phyloP scores from a whole-genome alignment of 2,113 vertebrate species.

The Osmerus eperlanus region DNA sequence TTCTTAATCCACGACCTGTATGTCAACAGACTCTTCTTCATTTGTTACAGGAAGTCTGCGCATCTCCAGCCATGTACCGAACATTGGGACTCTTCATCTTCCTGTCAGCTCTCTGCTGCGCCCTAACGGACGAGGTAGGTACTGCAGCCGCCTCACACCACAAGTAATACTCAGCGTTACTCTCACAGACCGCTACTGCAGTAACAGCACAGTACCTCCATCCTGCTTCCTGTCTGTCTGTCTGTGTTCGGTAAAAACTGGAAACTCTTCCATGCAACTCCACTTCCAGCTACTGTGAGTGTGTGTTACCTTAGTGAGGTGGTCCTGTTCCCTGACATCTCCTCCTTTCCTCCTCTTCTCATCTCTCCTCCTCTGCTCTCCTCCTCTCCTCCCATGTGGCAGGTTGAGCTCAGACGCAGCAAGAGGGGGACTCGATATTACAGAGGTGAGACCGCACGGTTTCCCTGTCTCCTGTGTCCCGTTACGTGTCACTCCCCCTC shows the following conservation, averaged over 20 bases:
- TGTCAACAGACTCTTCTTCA: constrained; percentile 11
- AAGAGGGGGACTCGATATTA: constrained; percentile 69
- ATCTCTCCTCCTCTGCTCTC: too few species aligned
- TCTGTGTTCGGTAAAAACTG: not conserved
- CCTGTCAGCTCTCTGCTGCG: constrained; percentile 59
- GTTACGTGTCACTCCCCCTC: constrained; percentile 31
- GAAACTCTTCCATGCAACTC: not conserved
- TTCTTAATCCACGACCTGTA: too few species aligned
- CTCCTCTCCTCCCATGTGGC: constrained; percentile 16
- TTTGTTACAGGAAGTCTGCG: constrained; percentile 8
- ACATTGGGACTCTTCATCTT: constrained; percentile 32
- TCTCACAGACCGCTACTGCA: too few species aligned
- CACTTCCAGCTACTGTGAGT: too few species aligned
- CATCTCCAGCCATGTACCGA: constrained; percentile 46
- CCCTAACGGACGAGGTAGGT: constrained; percentile 61
- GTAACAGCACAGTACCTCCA: too few species aligned
- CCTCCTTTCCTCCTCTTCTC: too few species aligned
- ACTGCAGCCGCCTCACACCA: constrained; percentile 9
- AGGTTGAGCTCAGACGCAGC: constrained; percentile 54
- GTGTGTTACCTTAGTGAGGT: too few species aligned
- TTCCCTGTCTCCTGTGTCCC: too few species aligned
- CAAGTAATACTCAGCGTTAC: not conserved
- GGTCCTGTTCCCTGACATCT: too few species aligned
- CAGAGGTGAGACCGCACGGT: constrained; percentile 65
- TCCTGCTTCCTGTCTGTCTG: too few species aligned